Evolutionary conservation across 2,888 invertebrate genomes (phyloP).

Genomic region (Eristalis arbustorum): DNA sequence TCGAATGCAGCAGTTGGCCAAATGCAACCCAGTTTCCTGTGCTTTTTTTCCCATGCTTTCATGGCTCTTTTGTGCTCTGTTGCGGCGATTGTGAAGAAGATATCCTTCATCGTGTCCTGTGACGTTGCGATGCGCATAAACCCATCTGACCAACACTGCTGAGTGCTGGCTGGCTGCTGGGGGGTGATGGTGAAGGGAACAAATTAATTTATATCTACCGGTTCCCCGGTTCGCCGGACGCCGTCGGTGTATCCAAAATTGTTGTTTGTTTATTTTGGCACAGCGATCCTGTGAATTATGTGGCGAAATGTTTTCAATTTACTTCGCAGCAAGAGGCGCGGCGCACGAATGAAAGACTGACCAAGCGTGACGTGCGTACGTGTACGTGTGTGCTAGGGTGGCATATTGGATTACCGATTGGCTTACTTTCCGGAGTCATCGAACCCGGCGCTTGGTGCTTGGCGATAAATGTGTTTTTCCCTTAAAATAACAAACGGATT

Average conservation of each 20-base stretch:
- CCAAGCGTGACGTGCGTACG: slow-evolving; percentile 17
- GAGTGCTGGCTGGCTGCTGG: too few species aligned
- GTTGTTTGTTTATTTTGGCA: slow-evolving; percentile 51
- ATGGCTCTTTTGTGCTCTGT: slow-evolving; percentile 21
- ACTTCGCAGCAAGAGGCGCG: background rate
- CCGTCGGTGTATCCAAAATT: slow-evolving; percentile 9
- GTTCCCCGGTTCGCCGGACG: background rate
- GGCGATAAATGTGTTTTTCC: background rate
- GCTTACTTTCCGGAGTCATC: slow-evolving; percentile 35
- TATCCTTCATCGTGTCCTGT: slow-evolving; percentile 49
- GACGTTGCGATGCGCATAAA: slow-evolving; percentile 56
- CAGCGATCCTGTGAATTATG: slow-evolving; percentile 49
- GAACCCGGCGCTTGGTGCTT: slow-evolving; percentile 16
- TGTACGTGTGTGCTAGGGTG: background rate
- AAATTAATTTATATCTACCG: slow-evolving; percentile 54
- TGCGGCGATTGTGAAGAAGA: slow-evolving; percentile 61
- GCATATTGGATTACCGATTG: slow-evolving; percentile 44
- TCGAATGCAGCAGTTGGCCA: slow-evolving; percentile 43
- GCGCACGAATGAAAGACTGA: too few species aligned
- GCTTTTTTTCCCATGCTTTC: background rate
- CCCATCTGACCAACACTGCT: slow-evolving; percentile 43
- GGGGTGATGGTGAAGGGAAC: background rate
- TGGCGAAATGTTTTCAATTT: slow-evolving; percentile 32
- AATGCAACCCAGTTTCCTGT: slow-evolving; percentile 51
- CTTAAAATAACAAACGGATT: slow-evolving; percentile 28